A percentile compares a stretch with the other conserved stretches of the same genome.
Evolutionary conservation across 2,797 vertebrate species (phyloP).

Genomic region (Gambelia wislizenii): DNA sequence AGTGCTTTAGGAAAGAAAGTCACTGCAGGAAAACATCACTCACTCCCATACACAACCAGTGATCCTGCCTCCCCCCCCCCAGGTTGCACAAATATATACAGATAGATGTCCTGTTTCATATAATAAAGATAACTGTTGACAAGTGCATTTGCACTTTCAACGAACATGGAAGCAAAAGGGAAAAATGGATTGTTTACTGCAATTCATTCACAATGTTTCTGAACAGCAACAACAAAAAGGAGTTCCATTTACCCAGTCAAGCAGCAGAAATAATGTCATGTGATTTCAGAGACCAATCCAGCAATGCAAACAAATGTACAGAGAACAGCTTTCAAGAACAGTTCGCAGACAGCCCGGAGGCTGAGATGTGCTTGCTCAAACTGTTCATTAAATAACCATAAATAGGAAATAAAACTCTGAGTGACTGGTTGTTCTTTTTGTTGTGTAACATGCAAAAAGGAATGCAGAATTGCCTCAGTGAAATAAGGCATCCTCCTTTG

Average conservation of each 20-base stretch:
- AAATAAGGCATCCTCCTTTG: neutral
- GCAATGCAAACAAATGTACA: neutral
- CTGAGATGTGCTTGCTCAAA: slow-evolving; percentile 26
- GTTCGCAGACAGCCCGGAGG: neutral
- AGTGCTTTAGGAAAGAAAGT: neutral
- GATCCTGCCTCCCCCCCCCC: neutral
- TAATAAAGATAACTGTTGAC: neutral
- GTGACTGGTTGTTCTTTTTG: slow-evolving; percentile 5
- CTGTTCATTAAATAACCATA: slow-evolving; percentile 33
- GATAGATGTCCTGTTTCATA: neutral
- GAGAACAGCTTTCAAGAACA: slow-evolving; percentile 12
- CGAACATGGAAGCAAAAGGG: neutral
- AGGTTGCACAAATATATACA: neutral
- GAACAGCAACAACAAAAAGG: neutral
- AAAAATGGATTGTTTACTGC: neutral
- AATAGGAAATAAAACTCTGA: slow-evolving; percentile 11
- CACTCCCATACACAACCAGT: too few species aligned
- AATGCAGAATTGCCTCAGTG: neutral
- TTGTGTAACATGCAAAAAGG: slow-evolving; percentile 7
- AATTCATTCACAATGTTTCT: slow-evolving; percentile 8
- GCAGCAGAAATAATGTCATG: neutral
- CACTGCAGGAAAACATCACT: neutral
- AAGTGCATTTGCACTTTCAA: neutral
- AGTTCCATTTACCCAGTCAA: neutral
- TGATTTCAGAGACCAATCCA: slow-evolving; percentile 13